Base-by-base conservation (phyloP, 2,888 invertebrate genomes). In the Brachyopa scutellaris region DNA sequence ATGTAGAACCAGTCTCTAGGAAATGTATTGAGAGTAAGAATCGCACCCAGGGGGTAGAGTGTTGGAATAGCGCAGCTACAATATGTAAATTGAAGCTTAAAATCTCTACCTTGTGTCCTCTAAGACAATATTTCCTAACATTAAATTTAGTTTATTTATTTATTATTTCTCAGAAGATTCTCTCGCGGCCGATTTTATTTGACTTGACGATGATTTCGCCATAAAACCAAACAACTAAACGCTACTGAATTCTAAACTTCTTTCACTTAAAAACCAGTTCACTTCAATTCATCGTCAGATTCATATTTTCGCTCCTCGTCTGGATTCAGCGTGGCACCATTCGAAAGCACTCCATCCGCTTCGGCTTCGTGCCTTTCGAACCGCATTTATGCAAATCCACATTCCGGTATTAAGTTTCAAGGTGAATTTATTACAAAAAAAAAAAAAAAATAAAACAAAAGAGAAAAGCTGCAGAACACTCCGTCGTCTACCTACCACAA, bases 361-460 rank as follows among this genome's bases (percentile, higher is more conserved):
- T 33, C 11, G 15, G 13, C 2, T 55, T 33, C 11, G 15, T 26
- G 26, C 69, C 21, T 33, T n/a, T 15, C 15, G 45, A 61, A 31
- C 38, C 23, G 26, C 53, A 53, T 72, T 62, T 61, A 72, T 72
- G 72, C 62, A 72, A 72, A 72, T 72, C 26, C 45, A 53, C 61
- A 72, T 53, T 40, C 62, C 53, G 33, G 42, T 36, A 59, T 59
- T 51, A 59, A 45, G 36, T 72, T 72, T 72, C 72, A 62, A 62
- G 72, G 72, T 40, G 72, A 72, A 59, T 70, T 59, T 59, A 70
- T 70, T 70, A 49, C 59, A 47, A n/a, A n/a, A n/a, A n/a, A n/a
- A n/a, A n/a, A n/a, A n/a, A n/a, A n/a, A n/a, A n/a, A n/a, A n/a
- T n/a, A n/a, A n/a, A n/a, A n/a, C n/a, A n/a, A n/a, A n/a, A n/a